These are phyloP conservation scores for Eulacestoma nigropectus DNA, from an alignment of 2,113 vertebrate species.

Conservation along the genomic window DNA sequence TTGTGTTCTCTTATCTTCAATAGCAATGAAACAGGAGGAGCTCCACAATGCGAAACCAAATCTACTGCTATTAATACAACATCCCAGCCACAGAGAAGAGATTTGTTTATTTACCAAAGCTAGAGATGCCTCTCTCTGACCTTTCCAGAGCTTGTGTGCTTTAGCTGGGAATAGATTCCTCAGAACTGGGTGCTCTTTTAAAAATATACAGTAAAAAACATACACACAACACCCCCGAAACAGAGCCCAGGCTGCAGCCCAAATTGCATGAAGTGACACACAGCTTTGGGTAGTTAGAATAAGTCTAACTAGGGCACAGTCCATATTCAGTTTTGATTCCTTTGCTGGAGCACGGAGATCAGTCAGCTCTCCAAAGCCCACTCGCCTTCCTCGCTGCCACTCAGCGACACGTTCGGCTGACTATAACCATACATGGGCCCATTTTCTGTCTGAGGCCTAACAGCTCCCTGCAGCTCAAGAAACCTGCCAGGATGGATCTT, in stretches of 20 bases:
- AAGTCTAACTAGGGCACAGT: not conserved
- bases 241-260: not conserved
- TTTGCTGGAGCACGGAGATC: not conserved
- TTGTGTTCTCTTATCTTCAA: constrained; percentile 73
- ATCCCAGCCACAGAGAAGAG: constrained; percentile 60
- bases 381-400: not conserved
- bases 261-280: not conserved
- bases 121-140: constrained; percentile 68
- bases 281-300: not conserved
- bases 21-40: constrained; percentile 66
- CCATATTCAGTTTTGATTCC: not conserved
- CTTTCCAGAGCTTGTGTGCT: constrained; percentile 36
- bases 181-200: constrained; percentile 42
- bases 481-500: not conserved
- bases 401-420: not conserved
- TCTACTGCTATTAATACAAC: constrained; percentile 78
- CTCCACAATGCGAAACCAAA: constrained; percentile 74
- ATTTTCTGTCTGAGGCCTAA: not conserved
- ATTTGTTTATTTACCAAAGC: constrained; percentile 73
- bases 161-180: constrained; percentile 47
- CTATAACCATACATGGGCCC: constrained; percentile 32
- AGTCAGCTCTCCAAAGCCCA: not conserved
- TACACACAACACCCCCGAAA: not conserved
- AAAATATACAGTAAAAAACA: constrained; percentile 21
- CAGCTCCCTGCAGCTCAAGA: not conserved